Base-by-base conservation (phyloP, 2,113 vertebrate species). In the Vireo altiloquus region DNA sequence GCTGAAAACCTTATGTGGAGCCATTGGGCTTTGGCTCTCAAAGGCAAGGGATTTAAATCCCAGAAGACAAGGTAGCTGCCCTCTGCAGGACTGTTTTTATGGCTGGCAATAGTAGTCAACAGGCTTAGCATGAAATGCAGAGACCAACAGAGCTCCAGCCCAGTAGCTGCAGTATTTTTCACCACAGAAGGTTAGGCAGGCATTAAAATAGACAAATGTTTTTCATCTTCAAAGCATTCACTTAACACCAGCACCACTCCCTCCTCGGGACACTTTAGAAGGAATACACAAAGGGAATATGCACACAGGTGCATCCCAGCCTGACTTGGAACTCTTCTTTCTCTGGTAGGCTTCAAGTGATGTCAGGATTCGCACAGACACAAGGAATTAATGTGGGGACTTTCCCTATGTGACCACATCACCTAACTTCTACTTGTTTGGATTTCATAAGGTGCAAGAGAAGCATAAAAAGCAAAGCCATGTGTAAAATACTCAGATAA, bases 361-460 rank as follows among this genome's bases (percentile, higher is more conserved):
- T 5, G 5, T 37, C 33, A 74, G 33, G 30, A 82, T 74, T 78
- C 76, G 74, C 33, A 69, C 3, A 74, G 54, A 44, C 35, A 21
- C 40, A 40, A 61, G 44, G 39, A 33, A 53, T 37, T 28, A 0
- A 0, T 31, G n/a, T 77, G 15, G 31, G 20, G 72, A 65, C 12
- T 24, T 82, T 50, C 27, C n/a, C 8, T 13, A 10, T 20, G 33
- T 49, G 65, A 75, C 37, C 30, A 53, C 5, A 46, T 6, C 54
- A 54, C 17, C 15, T 21, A 71, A 44, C 28, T 86, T 78, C 78
- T 50, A 22, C 22, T 88, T 88, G 21, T 63, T 68, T 9, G 2
- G 25, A 17, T 91, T 82, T 82, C 39, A 33, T 49, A 71, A 79
- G 30, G 30, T 86, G 18, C 28, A 59, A 82, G 15, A 80, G 59